These are phyloP conservation scores for Rotaria magnacalcarata DNA, from an alignment of 2,888 invertebrate species.

Conservation along the genomic window DNA sequence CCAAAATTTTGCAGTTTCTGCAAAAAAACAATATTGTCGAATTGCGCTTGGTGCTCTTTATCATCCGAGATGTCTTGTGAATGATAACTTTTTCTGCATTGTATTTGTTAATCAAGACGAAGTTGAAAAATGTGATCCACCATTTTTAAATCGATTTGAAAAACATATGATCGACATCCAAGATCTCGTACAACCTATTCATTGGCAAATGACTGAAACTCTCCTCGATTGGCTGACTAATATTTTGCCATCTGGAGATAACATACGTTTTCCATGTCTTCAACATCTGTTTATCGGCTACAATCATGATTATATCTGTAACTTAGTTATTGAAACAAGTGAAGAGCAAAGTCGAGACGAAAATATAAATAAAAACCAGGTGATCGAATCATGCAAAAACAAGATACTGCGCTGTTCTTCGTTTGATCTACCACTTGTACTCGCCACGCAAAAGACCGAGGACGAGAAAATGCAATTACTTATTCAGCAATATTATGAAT, in stretches of 20 bases:
- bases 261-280: constrained; percentile 5
- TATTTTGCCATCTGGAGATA: neutral
- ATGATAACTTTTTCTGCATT: constrained; percentile 11
- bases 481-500: too few relatives aligned
- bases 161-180: neutral
- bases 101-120: neutral
- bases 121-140: neutral
- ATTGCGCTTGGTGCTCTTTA: constrained; percentile 21
- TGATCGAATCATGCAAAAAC: too few relatives aligned
- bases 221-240: too few relatives aligned
- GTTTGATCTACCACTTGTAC: too few relatives aligned
- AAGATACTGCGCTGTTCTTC: too few relatives aligned
- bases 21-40: constrained; percentile 13
- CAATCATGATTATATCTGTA: constrained; percentile 5
- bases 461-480: too few relatives aligned
- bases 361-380: too few relatives aligned
- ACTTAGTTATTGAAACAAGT: neutral
- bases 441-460: too few relatives aligned
- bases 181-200: constrained; percentile 7
- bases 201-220: neutral
- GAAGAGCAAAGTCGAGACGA: too few relatives aligned
- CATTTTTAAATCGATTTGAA: constrained; percentile 20
- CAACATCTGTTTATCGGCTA: constrained; percentile 1
- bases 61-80: constrained; percentile 8
- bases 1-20: neutral